Evolutionary conservation across 2,888 invertebrate genomes (phyloP), one percentile per base, ranked within the genome.

Genomic region (Spisula solida): DNA sequence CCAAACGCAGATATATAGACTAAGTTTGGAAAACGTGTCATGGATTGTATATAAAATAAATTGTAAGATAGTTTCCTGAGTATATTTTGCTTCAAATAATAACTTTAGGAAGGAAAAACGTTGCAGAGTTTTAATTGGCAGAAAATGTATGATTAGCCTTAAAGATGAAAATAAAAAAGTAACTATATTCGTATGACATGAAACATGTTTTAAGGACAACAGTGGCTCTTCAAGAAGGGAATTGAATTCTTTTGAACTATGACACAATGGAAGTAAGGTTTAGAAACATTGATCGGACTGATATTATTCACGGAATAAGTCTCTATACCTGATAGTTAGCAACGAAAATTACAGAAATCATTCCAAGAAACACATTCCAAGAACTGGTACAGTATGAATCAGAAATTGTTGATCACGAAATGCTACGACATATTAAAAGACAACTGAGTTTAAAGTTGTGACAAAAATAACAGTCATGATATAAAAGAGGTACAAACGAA

Each of bases 331-430:
- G 25, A 66, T 66, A 2, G 25, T 66, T 25, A 66, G 10, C 60
- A 25, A 66, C 25, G 25, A 66, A 66, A 66, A 25, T n/a, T n/a
- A n/a, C n/a, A n/a, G 60, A 66, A 66, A 66, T n/a, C 25, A 25
- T 66, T 66, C 60, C 25, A 25, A n/a, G 60, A 66, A 66, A 66
- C 60, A 66, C 60, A 66, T 66, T n/a, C 60, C 60, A 4, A 66
- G 25, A 8, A 2, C n/a, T 18, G 5, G 5, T 6, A 56, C 6
- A 18, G 18, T n/a, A 66, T 66, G 0, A 66, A 66, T 66, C 8
- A 0, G 25, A 25, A 25, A 25, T 25, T 25, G n/a, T 66, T 20
- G 6, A 6, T n/a, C 10, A 25, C n/a, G 25, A 12, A 25, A 66
- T 66, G 4, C 5, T 25, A 66, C 10, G 25, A 66, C 20, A 66